These are phyloP conservation scores for Acleris holmiana DNA, from an alignment of 2,888 invertebrate genomes.

Conservation along the genomic window DNA sequence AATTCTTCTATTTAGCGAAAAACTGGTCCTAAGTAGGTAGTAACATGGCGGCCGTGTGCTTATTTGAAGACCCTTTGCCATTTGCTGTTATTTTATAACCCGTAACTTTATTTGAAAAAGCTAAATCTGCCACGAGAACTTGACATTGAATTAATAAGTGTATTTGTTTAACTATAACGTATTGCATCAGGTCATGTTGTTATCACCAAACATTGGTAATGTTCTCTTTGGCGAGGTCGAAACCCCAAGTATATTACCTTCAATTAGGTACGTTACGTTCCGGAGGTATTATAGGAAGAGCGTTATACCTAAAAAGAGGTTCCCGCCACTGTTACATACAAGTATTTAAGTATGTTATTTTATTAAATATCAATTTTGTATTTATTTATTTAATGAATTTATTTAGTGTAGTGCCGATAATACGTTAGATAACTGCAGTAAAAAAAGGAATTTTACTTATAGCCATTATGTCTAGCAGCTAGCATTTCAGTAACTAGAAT, in stretches of 20 bases:
- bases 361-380: no score
- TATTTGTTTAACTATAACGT: background rate
- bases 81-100: background rate
- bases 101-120: conserved; percentile 2
- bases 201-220: background rate
- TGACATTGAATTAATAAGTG: background rate
- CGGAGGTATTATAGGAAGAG: no score
- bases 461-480: no score
- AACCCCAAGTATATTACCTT: background rate
- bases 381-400: no score
- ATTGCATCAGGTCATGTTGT: background rate
- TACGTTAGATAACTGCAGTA: no score
- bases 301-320: no score
- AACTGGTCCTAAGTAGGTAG: background rate
- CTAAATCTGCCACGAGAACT: background rate
- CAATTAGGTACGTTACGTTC: background rate
- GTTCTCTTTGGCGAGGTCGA: background rate
- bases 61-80: conserved; percentile 2
- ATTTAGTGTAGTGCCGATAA: no score
- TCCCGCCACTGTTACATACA: no score
- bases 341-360: no score
- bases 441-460: no score
- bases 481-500: no score
- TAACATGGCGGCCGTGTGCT: conserved; percentile 11
- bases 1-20: conserved; percentile 11